Conservation (phyloP, 2,113 vertebrate genomes). For the Laticauda laticaudata region DNA sequence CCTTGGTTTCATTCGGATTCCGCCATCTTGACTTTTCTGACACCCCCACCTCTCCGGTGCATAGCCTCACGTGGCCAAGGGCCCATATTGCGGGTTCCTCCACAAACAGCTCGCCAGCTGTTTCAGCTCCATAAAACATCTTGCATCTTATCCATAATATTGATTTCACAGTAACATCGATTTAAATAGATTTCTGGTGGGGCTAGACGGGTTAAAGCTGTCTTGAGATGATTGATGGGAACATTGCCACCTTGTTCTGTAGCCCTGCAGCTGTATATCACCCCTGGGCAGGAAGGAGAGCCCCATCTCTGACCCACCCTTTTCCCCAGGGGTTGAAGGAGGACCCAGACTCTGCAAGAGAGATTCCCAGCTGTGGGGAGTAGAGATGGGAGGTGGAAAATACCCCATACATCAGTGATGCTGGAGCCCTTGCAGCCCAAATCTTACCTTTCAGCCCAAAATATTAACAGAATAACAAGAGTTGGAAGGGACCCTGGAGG, state of each 20-base stretch:
- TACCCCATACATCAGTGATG: neutral
- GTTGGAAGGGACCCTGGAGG: neutral
- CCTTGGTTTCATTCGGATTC: neutral
- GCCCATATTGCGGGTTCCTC: neutral
- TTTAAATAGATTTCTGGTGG: neutral
- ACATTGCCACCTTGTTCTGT: neutral
- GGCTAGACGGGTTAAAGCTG: neutral
- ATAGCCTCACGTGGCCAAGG: neutral
- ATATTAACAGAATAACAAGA: neutral
- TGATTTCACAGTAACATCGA: too few relatives aligned
- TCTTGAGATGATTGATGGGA: neutral
- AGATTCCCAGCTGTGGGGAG: neutral
- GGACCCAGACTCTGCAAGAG: neutral
- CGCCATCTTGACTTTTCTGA: neutral
- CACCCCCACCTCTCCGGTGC: too few relatives aligned
- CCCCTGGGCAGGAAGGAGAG: neutral
- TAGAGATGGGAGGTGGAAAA: neutral
- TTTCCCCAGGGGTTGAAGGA: neutral
- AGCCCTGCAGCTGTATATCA: neutral
- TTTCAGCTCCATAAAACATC: neutral
- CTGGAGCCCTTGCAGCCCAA: neutral
- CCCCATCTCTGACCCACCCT: neutral
- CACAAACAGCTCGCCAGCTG: neutral
- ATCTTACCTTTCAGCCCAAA: neutral
- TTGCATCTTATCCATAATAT: neutral